Percentiles rank a stretch among this genome's conserved stretches.
phyloP scores from a whole-genome alignment of 2,797 vertebrate species.

The Emydoidea blandingii region DNA sequence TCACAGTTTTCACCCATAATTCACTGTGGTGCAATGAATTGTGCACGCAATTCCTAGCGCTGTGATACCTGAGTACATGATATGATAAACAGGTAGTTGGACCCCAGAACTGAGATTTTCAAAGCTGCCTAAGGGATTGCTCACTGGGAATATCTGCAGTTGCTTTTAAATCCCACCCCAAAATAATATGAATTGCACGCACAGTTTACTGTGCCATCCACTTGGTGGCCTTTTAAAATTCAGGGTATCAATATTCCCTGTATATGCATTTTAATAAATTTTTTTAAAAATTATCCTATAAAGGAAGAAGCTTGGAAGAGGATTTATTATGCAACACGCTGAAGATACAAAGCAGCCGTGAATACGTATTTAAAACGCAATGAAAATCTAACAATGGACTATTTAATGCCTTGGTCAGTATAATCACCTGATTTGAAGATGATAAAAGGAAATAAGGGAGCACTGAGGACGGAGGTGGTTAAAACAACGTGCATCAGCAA shows the following conservation, averaged over 20 bases:
- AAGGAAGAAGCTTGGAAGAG: not conserved
- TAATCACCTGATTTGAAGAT: not conserved
- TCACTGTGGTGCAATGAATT: not conserved
- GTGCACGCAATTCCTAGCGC: not conserved
- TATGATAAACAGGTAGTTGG: not conserved
- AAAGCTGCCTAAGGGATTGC: not conserved
- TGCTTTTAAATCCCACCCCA: not conserved
- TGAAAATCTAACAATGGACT: not conserved
- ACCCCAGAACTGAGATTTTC: not conserved
- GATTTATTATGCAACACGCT: not conserved
- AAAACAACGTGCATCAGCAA: not conserved
- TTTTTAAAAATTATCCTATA: not conserved
- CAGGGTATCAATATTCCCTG: rapidly evolving
- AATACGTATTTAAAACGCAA: rapidly evolving
- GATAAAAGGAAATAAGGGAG: not conserved
- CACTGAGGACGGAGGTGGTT: not conserved
- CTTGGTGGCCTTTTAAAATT: not conserved
- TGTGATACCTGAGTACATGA: not conserved
- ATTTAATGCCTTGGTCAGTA: not conserved
- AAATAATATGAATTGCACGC: not conserved
- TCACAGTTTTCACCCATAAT: not conserved
- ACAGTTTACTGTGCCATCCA: rapidly evolving
- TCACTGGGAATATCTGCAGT: not conserved
- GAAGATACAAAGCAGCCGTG: not conserved
- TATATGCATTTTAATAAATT: not conserved